These are phyloP conservation scores for Chrysogorgia sp. DNA, from an alignment of 92 coral and sea anemone species.

Conservation along the genomic window DNA sequence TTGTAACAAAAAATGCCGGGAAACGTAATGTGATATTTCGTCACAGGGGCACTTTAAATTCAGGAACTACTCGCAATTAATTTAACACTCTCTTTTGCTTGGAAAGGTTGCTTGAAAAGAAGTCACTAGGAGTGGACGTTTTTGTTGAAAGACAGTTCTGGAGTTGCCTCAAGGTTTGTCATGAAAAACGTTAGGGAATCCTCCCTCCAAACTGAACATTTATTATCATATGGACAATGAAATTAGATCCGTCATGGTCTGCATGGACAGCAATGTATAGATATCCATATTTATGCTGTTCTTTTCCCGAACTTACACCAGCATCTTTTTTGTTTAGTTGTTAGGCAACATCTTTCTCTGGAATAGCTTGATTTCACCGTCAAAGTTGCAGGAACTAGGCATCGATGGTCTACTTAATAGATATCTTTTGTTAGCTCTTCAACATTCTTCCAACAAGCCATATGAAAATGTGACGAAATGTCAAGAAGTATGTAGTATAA, in stretches of 20 bases:
- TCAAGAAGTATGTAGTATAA: conserved; percentile 74
- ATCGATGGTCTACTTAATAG: conserved; percentile 91
- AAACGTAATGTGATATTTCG: no score
- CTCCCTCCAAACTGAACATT: not conserved
- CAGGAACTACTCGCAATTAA: no score
- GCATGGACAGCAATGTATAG: no score
- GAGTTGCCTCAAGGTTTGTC: conserved; percentile 87
- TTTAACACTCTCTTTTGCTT: not conserved
- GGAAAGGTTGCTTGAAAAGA: conserved; percentile 79
- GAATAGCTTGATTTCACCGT: conserved; percentile 85
- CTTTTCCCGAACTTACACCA: not conserved
- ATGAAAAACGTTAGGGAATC: not conserved
- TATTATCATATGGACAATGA: no score
- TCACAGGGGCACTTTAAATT: no score
- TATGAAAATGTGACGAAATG: conserved; percentile 86
- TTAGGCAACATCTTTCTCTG: conserved; percentile 85
- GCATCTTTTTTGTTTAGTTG: conserved; percentile 52
- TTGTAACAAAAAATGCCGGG: no score
- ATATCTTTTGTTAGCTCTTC: conserved; percentile 85
- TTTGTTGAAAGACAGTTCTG: conserved; percentile 97
- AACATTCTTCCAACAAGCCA: conserved; percentile 77
- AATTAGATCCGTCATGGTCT: no score
- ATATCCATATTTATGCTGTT: no score
- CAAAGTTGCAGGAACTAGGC: conserved; percentile 86
- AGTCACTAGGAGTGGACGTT: conserved; percentile 77